Conservation (phyloP, 2,797 vertebrate species). For the Tauraco hartlaubi region DNA sequence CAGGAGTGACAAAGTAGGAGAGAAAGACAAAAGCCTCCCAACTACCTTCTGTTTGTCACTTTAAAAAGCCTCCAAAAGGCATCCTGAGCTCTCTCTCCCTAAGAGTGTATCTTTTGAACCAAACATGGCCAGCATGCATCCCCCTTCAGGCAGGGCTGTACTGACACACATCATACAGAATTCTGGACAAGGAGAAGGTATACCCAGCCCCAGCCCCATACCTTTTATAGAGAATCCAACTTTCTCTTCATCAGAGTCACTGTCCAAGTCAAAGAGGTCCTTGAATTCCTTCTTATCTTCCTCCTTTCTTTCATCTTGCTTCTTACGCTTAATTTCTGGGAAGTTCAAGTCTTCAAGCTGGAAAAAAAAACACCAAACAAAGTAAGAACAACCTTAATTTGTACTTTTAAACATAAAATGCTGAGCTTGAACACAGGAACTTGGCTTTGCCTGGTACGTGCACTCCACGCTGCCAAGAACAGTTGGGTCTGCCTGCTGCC, state of each 20-base stretch:
- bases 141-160: background rate
- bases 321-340: slow-evolving; percentile 92
- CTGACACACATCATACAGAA: background rate
- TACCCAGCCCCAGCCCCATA: slow-evolving; percentile 19
- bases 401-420: background rate
- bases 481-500: background rate
- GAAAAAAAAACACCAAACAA: background rate
- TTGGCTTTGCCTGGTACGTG: background rate
- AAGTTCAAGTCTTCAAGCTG: slow-evolving; percentile 95
- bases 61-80: background rate
- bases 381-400: background rate
- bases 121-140: rapidly evolving
- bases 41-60: background rate
- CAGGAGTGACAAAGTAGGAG: background rate
- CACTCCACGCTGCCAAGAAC: background rate
- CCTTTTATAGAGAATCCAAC: slow-evolving; percentile 83
- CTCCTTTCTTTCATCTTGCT: slow-evolving; percentile 82
- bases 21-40: background rate
- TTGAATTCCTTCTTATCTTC: slow-evolving; percentile 92
- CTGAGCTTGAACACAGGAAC: background rate
- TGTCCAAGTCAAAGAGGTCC: slow-evolving; percentile 92
- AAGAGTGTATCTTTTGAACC: rapidly evolving
- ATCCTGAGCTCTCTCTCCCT: background rate
- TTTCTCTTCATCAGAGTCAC: slow-evolving; percentile 83
- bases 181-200: background rate